Evolutionary conservation across 2,888 invertebrate genomes (phyloP), one percentile per base, ranked within the genome.

Genomic region (Drosophila diplacantha): DNA sequence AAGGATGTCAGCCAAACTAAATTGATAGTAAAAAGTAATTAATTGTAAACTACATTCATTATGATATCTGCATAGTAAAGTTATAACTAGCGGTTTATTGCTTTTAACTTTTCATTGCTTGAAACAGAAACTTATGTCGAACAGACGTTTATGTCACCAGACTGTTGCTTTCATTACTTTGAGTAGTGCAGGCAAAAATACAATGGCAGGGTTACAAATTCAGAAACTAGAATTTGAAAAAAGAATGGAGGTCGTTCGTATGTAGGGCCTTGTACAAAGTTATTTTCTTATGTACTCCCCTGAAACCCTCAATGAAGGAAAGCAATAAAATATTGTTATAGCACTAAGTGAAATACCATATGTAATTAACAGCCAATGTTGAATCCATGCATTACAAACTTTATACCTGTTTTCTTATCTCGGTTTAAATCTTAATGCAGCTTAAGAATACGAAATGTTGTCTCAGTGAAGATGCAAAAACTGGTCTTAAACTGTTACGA

Each of bases 401-500:
- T 5, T 18, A 29, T 18, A 18, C 8, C 7, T 26, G 12, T 29
- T 18, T 44, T 20, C 29, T 18, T 44, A 44, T 31, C 44, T 8
- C 8, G 5, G 14, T 3, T 44, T 31, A 31, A 18, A 29, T 18
- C 44, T 44, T 3, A 29, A 29, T 14, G 14, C 44, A 44, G 7
- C 29, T 44, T 29, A 18, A 44, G 29, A 29, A 43, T 29, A 4
- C 29, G 18, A 18, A 44, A 44, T 16, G 29, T 31, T 18, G 8
- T 44, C 29, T 18, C 44, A 44, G 44, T 44, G 44, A 20, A 46
- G 44, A 46, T 31, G 29, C 29, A 18, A 31, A 44, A 44, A 46
- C 44, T 31, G 31, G 44, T 46, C 44, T 20, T 46, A 46, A 46
- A 46, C 31, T 31, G 44, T 46, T 46, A 46, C 44, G 18, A 31